Evolutionary conservation across 2,113 vertebrate species (phyloP), one percentile per base, ranked within the genome.

Genomic region (Vimba vimba): DNA sequence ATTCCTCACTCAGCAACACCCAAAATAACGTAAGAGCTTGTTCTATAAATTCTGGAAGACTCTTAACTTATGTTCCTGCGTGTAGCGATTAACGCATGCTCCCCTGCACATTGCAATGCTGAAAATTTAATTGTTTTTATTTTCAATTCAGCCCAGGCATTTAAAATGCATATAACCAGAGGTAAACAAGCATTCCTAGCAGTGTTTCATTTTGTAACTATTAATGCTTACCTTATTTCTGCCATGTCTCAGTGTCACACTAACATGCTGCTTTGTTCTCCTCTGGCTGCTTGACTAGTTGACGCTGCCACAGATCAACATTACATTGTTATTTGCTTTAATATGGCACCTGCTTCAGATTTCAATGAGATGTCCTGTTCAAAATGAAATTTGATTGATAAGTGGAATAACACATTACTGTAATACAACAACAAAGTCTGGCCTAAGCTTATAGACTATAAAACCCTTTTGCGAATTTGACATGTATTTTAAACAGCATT

Each of bases 151-250:
- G 88, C 79, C 52, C 60, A 83, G n/a, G 91, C 92, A 94, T 96
- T 86, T 93, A 93, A 93, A 89, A 95, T 94, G 94, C 90, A 94
- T 94, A 91, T 96, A 90, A 94, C 93, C 93, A 94, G 94, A 94
- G 94, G 93, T 94, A 94, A 94, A 95, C 94, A 94, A 90, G 91
- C 86, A 90, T 92, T 90, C 74, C 60, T 78, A 93, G 91, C 91
- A 93, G 86, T 85, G 79, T 91, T 92, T 92, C 94, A 92, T 90
- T 95, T 96, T 95, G 94, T 94, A 94, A 79, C 92, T 91, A 94
- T 95, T 94, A 94, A 94, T 94, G 92, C 87, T 82, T 91, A 94
- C 94, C 93, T 95, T 94, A 93, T 89, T 93, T 87, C 87, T 89
- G 79, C 86, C 92, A 89, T 86, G 84, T 87, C 66, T 89, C 84